Percentiles rank a stretch among this genome's conserved stretches.
phyloP scores from a whole-genome alignment of 2,888 invertebrate species.

The Abrostola triplasia region DNA sequence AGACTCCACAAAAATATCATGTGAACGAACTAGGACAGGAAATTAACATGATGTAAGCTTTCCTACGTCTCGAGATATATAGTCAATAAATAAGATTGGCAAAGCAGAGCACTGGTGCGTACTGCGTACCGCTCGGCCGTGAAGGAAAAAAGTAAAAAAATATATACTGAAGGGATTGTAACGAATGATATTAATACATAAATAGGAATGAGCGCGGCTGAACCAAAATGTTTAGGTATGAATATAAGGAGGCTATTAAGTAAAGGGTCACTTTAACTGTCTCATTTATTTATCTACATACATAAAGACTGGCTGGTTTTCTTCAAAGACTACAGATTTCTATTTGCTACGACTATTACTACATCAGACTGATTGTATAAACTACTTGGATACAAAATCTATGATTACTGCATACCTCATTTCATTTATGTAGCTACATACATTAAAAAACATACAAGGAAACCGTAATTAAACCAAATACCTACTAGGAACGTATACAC shows the following conservation, averaged over 20 bases:
- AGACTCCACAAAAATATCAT: conserved; percentile 55
- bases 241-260: background rate
- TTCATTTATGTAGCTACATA: no score
- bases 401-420: no score
- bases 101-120: conserved; percentile 69
- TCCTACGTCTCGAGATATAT: conserved; percentile 75
- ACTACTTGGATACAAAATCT: no score
- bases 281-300: no score
- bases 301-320: no score
- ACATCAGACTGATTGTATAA: no score
- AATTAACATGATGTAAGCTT: conserved; percentile 85
- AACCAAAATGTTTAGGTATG: background rate
- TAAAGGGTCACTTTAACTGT: background rate
- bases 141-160: conserved; percentile 79
- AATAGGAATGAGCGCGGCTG: background rate
- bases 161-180: conserved; percentile 55
- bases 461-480: no score
- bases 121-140: conserved; percentile 59
- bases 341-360: no score
- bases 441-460: no score
- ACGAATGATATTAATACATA: conserved; percentile 2
- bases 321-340: no score
- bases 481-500: no score
- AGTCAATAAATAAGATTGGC: conserved; percentile 85
- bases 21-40: conserved; percentile 73